Base-by-base conservation (phyloP, 2,888 invertebrate genomes). In the Cosmia pyralina region DNA sequence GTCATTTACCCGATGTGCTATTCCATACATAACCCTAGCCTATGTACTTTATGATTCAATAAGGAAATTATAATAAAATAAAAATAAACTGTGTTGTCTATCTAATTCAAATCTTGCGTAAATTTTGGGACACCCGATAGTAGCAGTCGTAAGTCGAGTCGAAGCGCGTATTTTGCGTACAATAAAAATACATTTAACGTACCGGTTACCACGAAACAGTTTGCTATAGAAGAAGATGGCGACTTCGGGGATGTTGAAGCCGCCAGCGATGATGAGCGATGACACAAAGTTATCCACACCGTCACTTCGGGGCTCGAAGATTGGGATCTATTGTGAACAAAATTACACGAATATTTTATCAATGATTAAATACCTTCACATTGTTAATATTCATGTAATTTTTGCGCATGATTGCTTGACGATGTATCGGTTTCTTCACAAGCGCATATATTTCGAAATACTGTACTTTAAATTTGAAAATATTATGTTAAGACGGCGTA, bases 201-300 rank as follows among this genome's bases (percentile, higher is more conserved):
- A 64, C 96, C 96, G 93, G 94, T 99, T 99, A 2, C 99, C 99
- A 68, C 99, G 97, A 90, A 98, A 97, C 4, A 99, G 96, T 90
- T 98, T 98, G 89, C 98, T 98, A 50, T 98, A 98, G 91, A 99
- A 99, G 92, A 98, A 98, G 17, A 99, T 97, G 52, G 98, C 97
- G 3, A 99, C 99, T 96, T 99, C 99, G 0, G 99, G 99, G 82
- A 99, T 98, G 77, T 97, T 97, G 88, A 98, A 98, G 84, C 97
- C 98, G 4, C 98, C 99, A 11, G 99, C 99, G 50, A 99, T 97
- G 55, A 99, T 97, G 19, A 99, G 94, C 0, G 99, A 98, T 0
- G 98, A 97, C 22, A 99, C 97, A 81, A 99, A 98, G 92, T 99
- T 99, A 86, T 99, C 98, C 79, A 98, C 97, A 1, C 99, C 99